A percentile compares a stretch with the other conserved stretches of the same genome.
These are phyloP conservation scores for Colinus virginianus DNA, from an alignment of 2,113 vertebrate genomes.

Conservation along the genomic window DNA sequence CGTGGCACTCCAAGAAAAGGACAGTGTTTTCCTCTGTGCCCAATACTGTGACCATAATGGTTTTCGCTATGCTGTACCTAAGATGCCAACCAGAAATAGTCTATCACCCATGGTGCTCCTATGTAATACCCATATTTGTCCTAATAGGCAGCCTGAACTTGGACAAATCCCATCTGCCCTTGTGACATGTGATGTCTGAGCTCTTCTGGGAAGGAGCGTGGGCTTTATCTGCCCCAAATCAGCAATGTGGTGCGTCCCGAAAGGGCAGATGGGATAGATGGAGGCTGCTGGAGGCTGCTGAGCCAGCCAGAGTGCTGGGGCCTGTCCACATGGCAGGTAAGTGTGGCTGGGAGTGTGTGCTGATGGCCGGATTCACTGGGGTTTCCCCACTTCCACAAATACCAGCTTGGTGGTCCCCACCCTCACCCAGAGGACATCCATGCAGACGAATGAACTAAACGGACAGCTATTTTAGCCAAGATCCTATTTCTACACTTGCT, in stretches of 20 bases:
- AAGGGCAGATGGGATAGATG: neutral
- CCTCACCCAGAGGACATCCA: neutral
- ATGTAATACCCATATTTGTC: neutral
- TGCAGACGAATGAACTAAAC: neutral
- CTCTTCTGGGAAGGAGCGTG: neutral
- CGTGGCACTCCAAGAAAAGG: neutral
- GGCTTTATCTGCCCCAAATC: neutral
- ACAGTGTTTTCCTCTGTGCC: neutral
- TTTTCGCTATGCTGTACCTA: neutral
- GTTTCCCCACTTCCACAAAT: neutral
- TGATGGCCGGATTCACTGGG: fast-evolving
- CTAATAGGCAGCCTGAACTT: neutral
- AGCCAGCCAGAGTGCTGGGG: neutral
- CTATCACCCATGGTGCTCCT: neutral
- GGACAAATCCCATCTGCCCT: neutral
- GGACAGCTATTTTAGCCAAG: neutral
- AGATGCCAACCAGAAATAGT: neutral
- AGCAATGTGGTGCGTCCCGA: neutral
- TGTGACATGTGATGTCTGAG: neutral
- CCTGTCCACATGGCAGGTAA: neutral
- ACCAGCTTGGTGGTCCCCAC: neutral
- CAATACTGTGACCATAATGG: neutral
- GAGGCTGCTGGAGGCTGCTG: slow-evolving; percentile 15
- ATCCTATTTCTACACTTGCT: neutral
- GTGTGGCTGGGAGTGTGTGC: neutral